phyloP scores from a whole-genome alignment of 1,140 invertebrate genomes.

The Philopotamus ludificatus region DNA sequence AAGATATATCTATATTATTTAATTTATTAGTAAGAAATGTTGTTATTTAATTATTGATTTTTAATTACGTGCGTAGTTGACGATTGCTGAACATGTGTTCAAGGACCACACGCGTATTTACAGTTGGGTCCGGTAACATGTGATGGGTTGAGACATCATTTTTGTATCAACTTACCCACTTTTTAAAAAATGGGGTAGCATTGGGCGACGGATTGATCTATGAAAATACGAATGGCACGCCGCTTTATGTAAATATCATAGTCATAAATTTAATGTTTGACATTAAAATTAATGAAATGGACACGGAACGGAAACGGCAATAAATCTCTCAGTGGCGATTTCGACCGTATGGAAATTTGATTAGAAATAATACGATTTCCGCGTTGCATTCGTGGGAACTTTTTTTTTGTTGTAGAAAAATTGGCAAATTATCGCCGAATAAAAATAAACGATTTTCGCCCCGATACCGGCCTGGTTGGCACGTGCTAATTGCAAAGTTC shows the following conservation, averaged over 20 bases:
- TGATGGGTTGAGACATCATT: slow-evolving; percentile 25
- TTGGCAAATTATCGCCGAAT: not conserved
- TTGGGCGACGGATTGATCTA: too few species aligned
- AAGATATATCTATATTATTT: not conserved
- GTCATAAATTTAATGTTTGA: too few species aligned
- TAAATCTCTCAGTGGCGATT: too few species aligned
- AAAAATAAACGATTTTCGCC: not conserved
- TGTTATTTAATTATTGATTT: not conserved
- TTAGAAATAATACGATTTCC: too few species aligned
- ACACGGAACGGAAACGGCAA: too few species aligned
- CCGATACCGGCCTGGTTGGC: not conserved
- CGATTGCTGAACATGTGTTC: not conserved
- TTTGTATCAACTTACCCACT: slow-evolving; percentile 15
- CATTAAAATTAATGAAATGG: too few species aligned
- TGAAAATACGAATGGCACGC: too few species aligned
- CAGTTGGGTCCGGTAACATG: slow-evolving; percentile 4
- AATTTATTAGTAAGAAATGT: not conserved
- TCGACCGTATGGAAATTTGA: too few species aligned
- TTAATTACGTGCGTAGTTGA: not conserved
- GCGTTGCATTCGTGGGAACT: not conserved
- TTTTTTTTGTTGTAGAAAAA: not conserved
- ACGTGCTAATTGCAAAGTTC: not conserved
- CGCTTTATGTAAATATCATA: too few species aligned
- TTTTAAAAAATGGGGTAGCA: too few species aligned
- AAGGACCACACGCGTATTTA: slow-evolving; percentile 15